phyloP scores from a whole-genome alignment of 1,140 invertebrate genomes.

The Phenacoccus solenopsis region DNA sequence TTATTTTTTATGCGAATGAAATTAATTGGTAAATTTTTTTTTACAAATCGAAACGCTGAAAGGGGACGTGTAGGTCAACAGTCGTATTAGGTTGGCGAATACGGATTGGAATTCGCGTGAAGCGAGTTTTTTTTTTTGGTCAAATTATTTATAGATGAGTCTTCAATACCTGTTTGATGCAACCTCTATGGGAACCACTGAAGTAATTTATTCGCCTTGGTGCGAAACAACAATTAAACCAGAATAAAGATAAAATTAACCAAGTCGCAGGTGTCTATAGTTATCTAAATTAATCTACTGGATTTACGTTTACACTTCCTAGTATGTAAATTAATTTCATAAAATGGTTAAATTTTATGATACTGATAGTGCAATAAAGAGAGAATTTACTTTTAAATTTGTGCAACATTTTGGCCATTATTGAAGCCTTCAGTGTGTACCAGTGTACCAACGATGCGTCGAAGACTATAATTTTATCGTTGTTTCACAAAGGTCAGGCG shows the following conservation, averaged over 20 bases:
- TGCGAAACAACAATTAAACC: neutral
- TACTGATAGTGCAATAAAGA: neutral
- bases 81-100: too few relatives aligned
- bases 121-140: too few relatives aligned
- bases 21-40: too few relatives aligned
- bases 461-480: neutral
- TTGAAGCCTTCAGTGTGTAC: neutral
- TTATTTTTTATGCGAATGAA: neutral
- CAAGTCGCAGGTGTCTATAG: neutral
- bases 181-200: neutral
- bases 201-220: neutral
- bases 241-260: neutral
- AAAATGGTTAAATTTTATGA: neutral
- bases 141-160: too few relatives aligned
- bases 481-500: neutral
- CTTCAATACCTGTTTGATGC: too few relatives aligned
- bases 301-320: neutral
- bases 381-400: neutral
- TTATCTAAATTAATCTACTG: neutral
- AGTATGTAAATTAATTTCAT: neutral
- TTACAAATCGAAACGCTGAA: too few relatives aligned
- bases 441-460: too few relatives aligned
- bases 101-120: too few relatives aligned
- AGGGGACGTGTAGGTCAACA: too few relatives aligned
- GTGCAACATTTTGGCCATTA: neutral